These are phyloP conservation scores for Furcula furcula DNA, from an alignment of 2,888 invertebrate genomes.

Conservation along the genomic window DNA sequence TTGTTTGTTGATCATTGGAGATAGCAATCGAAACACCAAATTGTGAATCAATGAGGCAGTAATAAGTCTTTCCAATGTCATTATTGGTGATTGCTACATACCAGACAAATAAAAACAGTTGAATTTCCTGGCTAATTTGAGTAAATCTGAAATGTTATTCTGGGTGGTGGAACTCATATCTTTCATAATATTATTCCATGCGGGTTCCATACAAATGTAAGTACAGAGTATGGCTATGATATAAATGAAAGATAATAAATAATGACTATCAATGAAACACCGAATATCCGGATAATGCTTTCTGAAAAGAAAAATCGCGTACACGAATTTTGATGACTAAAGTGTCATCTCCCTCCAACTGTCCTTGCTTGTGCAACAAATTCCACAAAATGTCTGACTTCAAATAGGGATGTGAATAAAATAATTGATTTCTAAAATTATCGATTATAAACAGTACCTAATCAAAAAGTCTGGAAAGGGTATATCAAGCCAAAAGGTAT, in stretches of 20 bases:
- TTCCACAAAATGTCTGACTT: conserved; percentile 17
- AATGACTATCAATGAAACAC: conserved; percentile 7
- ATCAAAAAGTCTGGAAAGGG: too few species aligned
- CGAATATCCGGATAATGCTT: background rate
- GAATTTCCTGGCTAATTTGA: conserved; percentile 92
- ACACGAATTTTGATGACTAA: too few species aligned
- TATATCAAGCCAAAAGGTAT: too few species aligned
- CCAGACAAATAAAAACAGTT: conserved; percentile 95
- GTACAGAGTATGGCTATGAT: conserved; percentile 9
- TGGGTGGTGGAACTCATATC: conserved; percentile 71
- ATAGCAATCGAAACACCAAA: background rate
- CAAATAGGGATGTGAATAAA: too few species aligned
- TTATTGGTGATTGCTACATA: conserved; percentile 43
- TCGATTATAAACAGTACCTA: too few species aligned
- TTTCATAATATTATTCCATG: conserved; percentile 68
- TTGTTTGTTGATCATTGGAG: background rate
- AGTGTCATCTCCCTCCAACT: conserved; percentile 6
- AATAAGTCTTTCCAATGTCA: background rate
- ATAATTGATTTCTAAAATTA: too few species aligned
- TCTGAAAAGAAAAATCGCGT: background rate
- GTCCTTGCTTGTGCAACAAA: conserved; percentile 25
- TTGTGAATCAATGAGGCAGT: background rate
- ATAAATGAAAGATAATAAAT: conserved; percentile 9
- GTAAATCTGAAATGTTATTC: conserved; percentile 78
- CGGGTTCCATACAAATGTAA: conserved; percentile 16